phyloP scores from a whole-genome alignment of 2,888 invertebrate genomes.

The Chloroclysta siterata region DNA sequence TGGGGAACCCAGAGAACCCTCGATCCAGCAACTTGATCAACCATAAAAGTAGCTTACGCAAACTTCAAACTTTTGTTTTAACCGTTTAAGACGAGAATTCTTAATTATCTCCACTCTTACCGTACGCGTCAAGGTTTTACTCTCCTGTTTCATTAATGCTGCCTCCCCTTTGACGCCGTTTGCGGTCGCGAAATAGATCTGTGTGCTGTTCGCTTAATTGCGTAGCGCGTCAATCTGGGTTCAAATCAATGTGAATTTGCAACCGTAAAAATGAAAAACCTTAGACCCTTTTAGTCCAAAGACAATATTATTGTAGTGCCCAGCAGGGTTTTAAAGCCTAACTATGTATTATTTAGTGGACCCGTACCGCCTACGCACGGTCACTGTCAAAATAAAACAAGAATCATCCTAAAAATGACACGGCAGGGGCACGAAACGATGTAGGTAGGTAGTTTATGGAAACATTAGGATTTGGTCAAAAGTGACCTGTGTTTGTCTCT shows the following conservation, averaged over 20 bases:
- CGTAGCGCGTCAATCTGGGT: slow-evolving; percentile 8
- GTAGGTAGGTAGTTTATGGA: no score
- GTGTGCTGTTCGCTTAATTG: slow-evolving; percentile 16
- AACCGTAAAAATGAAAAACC: neutral
- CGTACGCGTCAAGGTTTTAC: slow-evolving; percentile 48
- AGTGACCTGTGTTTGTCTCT: no score
- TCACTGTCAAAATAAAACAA: no score
- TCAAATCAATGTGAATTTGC: slow-evolving; percentile 9
- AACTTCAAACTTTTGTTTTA: slow-evolving; percentile 63
- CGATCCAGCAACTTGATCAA: slow-evolving; percentile 56
- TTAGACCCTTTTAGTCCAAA: no score
- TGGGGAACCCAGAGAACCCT: neutral
- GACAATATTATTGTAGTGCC: no score
- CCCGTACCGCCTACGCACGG: no score
- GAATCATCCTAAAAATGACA: no score
- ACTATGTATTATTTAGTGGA: no score
- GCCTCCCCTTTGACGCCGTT: slow-evolving; percentile 13
- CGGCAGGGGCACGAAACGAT: no score
- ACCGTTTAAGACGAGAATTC: slow-evolving; percentile 55
- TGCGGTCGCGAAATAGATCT: slow-evolving; percentile 12
- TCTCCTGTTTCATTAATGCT: slow-evolving; percentile 42
- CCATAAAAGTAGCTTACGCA: slow-evolving; percentile 62
- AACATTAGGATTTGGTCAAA: no score
- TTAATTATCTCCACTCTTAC: slow-evolving; percentile 66
- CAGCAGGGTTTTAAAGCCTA: no score